phyloP scores from a whole-genome alignment of 2,888 invertebrate species.

The Drosophila maculinotata region DNA sequence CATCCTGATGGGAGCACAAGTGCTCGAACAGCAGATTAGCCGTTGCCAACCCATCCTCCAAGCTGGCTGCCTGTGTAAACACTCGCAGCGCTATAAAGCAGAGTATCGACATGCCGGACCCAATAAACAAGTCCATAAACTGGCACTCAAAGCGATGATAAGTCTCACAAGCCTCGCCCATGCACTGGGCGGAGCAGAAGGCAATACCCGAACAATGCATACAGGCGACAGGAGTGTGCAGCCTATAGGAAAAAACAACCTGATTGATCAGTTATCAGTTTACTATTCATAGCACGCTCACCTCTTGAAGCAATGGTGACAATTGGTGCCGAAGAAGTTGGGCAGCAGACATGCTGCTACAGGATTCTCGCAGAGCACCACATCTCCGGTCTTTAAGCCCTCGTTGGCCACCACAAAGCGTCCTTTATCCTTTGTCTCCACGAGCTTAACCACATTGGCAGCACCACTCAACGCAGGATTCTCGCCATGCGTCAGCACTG shows the following conservation, averaged over 20 bases:
- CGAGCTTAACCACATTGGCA: conserved; percentile 87
- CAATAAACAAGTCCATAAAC: conserved; percentile 90
- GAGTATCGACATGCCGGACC: conserved; percentile 93
- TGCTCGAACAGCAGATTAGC: conserved; percentile 87
- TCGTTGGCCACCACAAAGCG: conserved; percentile 89
- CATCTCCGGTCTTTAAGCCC: conserved; percentile 88
- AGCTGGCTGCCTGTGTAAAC: conserved; percentile 88
- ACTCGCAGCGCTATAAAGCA: conserved; percentile 91
- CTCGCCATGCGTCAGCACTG: conserved; percentile 86
- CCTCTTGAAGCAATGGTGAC: conserved; percentile 92
- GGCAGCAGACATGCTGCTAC: conserved; percentile 90
- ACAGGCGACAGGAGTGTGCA: conserved; percentile 90
- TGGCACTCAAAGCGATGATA: conserved; percentile 92
- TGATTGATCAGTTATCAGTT: neutral
- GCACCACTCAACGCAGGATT: conserved; percentile 87
- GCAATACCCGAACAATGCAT: conserved; percentile 91
- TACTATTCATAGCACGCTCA: conserved; percentile 72
- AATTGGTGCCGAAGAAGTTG: conserved; percentile 91
- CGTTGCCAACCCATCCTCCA: conserved; percentile 82
- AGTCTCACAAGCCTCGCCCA: conserved; percentile 87
- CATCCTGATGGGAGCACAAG: conserved; percentile 88
- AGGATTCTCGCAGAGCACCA: conserved; percentile 90
- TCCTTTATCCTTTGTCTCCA: conserved; percentile 88
- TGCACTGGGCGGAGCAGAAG: conserved; percentile 90
- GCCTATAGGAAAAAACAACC: conserved; percentile 79